Evolutionary conservation across 2,797 vertebrate genomes (phyloP), one percentile per base, ranked within the genome.

Genomic region (Cirrhinus mrigala): DNA sequence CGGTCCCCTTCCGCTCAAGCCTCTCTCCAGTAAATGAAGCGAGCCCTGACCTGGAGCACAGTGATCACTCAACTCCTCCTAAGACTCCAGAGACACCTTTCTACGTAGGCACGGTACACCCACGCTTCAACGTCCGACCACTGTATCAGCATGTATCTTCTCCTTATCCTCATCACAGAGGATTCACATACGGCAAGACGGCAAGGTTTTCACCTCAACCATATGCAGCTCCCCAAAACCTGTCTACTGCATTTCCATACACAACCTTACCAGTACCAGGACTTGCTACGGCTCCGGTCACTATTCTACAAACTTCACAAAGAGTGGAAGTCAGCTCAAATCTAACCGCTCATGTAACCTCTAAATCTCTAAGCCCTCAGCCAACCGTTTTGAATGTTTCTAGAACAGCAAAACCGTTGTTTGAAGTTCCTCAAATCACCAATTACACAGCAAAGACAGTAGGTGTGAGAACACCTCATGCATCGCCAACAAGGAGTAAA

Each of bases 1-100:
- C 94, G 0, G 91, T 92, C 22, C 84, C 94, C 74, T 98, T 97
- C 90, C 97, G 96, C 27, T 93, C 96, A 84, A 97, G 94, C 88
- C 96, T 99, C 75, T 99, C 98, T 3, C 98, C 98, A 0, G 98
- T 99, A 80, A 97, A 96, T 0, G 98, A 99, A 91, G 97, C 97
- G 60, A 97, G 97, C 89, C 91, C 97, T 0, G 97, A 99, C 90
- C 92, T 96, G 0, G 98, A 99, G 87, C 91, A 88, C 91, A 94
- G 94, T 48, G 96, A 96, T 88, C 95, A 94, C 92, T 95, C 93
- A 46, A 95, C 95, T 2, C 95, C 95, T 9, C 94, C 96, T 44
- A 90, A 76, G 68, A 94, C 95, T 22, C 94, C 95, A 7, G 95
- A 95, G 84, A 89, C 92, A 3, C 89, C 91, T 0, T 70, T 85